A percentile compares a stretch with the other conserved stretches of the same genome.
Conservation (phyloP, 2,797 vertebrate species). For the Bufotes viridis region DNA sequence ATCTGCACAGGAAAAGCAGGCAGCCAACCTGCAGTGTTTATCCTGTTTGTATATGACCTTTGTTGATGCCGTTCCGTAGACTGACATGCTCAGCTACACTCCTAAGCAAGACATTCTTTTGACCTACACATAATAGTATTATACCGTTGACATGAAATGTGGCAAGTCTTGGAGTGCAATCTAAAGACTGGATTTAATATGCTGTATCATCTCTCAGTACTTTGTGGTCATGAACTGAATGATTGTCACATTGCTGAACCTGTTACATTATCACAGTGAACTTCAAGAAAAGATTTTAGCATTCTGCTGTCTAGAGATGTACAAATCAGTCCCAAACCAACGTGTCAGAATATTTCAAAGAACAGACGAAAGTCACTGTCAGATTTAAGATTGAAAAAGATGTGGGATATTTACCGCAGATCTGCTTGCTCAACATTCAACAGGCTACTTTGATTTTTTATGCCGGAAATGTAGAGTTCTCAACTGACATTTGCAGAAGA, state of each 20-base stretch:
- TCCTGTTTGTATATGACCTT: neutral
- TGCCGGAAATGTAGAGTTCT: neutral
- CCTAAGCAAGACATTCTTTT: constrained; percentile 26
- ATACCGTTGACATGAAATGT: constrained; percentile 43
- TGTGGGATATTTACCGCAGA: constrained; percentile 32
- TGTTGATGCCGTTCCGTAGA: neutral
- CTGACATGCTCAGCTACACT: neutral
- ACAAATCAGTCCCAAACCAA: constrained; percentile 42
- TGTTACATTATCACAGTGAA: constrained; percentile 46
- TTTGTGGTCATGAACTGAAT: constrained; percentile 48
- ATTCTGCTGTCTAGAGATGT: constrained; percentile 49
- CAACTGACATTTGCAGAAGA: neutral
- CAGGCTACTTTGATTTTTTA: constrained; percentile 1
- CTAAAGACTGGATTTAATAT: constrained; percentile 38
- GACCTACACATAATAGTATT: constrained; percentile 28
- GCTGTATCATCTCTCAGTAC: constrained; percentile 50
- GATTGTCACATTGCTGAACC: constrained; percentile 49
- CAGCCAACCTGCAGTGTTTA: neutral
- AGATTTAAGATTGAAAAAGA: constrained; percentile 44
- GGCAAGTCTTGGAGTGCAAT: constrained; percentile 28
- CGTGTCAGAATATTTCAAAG: constrained; percentile 43
- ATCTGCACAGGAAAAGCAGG: neutral
- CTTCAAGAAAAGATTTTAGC: constrained; percentile 42
- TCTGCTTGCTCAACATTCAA: constrained; percentile 24
- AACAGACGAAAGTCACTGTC: constrained; percentile 31